Evolutionary conservation across 1,140 invertebrate species (phyloP).

Genomic region (Delia radicum): DNA sequence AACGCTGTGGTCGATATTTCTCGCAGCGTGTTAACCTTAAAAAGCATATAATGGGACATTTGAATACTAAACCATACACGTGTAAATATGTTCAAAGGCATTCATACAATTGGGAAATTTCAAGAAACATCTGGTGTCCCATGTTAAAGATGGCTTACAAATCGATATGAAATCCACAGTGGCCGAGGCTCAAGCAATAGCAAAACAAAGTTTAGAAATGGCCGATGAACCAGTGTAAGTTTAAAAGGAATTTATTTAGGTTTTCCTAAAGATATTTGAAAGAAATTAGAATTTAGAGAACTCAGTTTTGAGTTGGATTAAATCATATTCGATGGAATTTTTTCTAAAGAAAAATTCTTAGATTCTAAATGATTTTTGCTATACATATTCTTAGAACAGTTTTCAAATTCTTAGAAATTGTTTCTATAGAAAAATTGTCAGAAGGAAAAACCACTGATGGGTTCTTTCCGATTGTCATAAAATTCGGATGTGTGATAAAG

Average conservation of each 20-base stretch:
- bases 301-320: background rate
- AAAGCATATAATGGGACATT: slow-evolving; percentile 53
- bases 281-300: background rate
- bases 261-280: background rate
- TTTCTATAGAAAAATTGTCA: too few species aligned
- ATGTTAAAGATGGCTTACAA: slow-evolving; percentile 51
- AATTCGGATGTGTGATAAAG: too few species aligned
- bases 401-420: too few species aligned
- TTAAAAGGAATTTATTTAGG: too few species aligned
- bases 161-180: slow-evolving; percentile 45
- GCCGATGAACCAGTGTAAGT: slow-evolving; percentile 41
- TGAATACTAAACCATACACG: slow-evolving; percentile 50
- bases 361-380: too few species aligned
- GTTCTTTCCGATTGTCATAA: too few species aligned
- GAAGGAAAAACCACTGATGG: too few species aligned
- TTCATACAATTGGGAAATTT: slow-evolving; percentile 52
- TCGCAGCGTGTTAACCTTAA: slow-evolving; percentile 54
- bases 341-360: too few species aligned
- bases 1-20: slow-evolving; percentile 50
- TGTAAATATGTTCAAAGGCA: slow-evolving; percentile 51
- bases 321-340: too few species aligned
- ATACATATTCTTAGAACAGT: too few species aligned
- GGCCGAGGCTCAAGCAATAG: slow-evolving; percentile 42
- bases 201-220: slow-evolving; percentile 39
- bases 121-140: slow-evolving; percentile 49